Base-by-base conservation (phyloP, 35 echinoderm and acorn worm genomes). In the Holothuria glaberrima region DNA sequence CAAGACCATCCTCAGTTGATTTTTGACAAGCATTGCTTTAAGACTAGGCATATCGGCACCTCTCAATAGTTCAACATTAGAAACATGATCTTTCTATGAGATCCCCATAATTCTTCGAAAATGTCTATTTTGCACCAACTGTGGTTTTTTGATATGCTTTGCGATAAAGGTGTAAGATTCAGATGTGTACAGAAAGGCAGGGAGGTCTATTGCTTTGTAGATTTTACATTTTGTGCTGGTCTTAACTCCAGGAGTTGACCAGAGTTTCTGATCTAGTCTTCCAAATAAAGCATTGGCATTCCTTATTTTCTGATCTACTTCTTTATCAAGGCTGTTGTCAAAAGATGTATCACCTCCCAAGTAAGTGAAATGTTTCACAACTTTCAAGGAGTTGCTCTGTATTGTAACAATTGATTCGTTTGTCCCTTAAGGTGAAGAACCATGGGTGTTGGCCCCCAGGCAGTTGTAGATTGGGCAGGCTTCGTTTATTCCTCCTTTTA, bases 41-140 rank as follows among this genome's bases (percentile, higher is more conserved):
- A 73, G 30, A 56, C 86, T 88, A 20, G 65, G 30, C 60, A 71
- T 71, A 44, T 50, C 41, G 33, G 65, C 60, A 20, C n/a, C 19
- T 68, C 60, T 24, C 29, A 88, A 68, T 21, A 88, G n/a, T 27
- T 71, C 60, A 32, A 68, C 25, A 59, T 73, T 88, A 16, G 65
- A 48, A 67, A 44, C 41, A 31, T 48, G n/a, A n/a, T 75, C 27
- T 59, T n/a, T 48, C 67, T 41, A 89, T 22, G 21, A 33, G 48
- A 89, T 89, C 46, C 50, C 69, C 32, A 71, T 59, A 71, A 89
- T 75, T 68, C 19, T 68, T 20, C 68, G 68, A 35, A 89, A 68
- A 44, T 87, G 84, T 67, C 84, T 59, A 32, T 66, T n/a, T 87
- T 67, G 84, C 65, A 87, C 58, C 59, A 66, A 65, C 24, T 87